Evolutionary conservation across 2,113 vertebrate species (phyloP).

Genomic region (Thamnophis sirtalis): DNA sequence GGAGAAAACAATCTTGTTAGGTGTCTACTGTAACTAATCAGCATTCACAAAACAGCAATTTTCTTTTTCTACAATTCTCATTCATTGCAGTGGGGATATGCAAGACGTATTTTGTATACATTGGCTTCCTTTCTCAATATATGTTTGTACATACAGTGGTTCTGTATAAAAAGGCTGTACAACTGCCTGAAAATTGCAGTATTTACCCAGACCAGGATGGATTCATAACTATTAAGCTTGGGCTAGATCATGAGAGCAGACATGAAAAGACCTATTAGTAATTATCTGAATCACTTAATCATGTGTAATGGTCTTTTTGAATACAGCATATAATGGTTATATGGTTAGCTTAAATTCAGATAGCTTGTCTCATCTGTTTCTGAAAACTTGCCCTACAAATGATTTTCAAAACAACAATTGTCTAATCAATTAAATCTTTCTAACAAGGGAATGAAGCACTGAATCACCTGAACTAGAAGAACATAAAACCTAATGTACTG

Average conservation of each 20-base stretch:
- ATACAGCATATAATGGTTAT: background rate
- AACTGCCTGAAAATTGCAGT: background rate
- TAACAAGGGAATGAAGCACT: background rate
- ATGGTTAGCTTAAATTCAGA: background rate
- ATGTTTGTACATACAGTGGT: background rate
- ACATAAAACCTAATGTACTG: background rate
- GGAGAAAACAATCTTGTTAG: background rate
- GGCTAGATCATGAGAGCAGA: slow-evolving; percentile 15
- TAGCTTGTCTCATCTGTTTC: background rate
- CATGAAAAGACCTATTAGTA: slow-evolving; percentile 1
- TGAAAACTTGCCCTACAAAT: background rate
- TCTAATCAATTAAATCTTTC: background rate
- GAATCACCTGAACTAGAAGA: background rate
- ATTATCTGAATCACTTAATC: slow-evolving; percentile 10
- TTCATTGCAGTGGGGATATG: background rate
- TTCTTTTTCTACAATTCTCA: background rate
- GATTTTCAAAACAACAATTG: background rate
- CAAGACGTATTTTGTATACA: background rate
- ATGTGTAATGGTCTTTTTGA: slow-evolving; percentile 4
- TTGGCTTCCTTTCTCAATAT: slow-evolving; percentile 18
- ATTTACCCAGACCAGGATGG: background rate
- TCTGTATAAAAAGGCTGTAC: background rate
- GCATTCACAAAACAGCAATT: background rate
- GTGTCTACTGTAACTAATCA: background rate
- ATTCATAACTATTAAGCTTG: background rate